A percentile compares a stretch with the other conserved stretches of the same genome.
Conservation (phyloP, 2,888 invertebrate genomes). For the Melieria omissa region DNA sequence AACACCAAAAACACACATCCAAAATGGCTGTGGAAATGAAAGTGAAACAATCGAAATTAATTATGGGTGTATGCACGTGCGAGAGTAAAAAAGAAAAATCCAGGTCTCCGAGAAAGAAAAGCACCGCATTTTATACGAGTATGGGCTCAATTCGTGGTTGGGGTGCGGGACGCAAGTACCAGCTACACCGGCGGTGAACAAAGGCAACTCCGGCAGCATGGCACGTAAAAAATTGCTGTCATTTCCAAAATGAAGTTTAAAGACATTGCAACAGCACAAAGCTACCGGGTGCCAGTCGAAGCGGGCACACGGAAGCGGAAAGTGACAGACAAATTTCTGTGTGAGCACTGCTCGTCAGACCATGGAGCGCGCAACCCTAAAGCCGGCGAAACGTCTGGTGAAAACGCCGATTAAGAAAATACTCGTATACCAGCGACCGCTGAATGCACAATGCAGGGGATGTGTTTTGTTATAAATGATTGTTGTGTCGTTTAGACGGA, state of each 20-base stretch:
- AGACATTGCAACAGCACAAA: slow-evolving; percentile 13
- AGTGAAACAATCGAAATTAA: no score
- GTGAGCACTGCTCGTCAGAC: no score
- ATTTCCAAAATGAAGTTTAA: slow-evolving; percentile 35
- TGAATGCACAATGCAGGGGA: neutral
- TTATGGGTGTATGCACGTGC: no score
- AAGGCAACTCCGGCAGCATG: slow-evolving; percentile 15
- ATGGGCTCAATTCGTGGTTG: no score
- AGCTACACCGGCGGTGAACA: neutral
- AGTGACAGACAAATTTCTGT: no score
- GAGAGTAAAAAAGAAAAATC: no score
- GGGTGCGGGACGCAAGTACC: neutral
- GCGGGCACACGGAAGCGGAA: no score
- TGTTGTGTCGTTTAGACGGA: neutral
- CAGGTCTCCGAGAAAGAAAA: no score
- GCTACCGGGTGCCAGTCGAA: neutral
- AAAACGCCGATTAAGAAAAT: neutral
- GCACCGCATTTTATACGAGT: no score
- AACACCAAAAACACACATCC: no score
- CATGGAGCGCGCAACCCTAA: neutral
- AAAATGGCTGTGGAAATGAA: no score
- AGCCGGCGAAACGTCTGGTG: no score
- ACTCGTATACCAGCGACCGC: neutral
- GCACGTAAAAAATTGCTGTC: slow-evolving; percentile 28
- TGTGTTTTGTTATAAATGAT: slow-evolving; percentile 15